These are phyloP conservation scores for Ostrea edulis DNA, from an alignment of 1,140 invertebrate genomes.

Conservation along the genomic window DNA sequence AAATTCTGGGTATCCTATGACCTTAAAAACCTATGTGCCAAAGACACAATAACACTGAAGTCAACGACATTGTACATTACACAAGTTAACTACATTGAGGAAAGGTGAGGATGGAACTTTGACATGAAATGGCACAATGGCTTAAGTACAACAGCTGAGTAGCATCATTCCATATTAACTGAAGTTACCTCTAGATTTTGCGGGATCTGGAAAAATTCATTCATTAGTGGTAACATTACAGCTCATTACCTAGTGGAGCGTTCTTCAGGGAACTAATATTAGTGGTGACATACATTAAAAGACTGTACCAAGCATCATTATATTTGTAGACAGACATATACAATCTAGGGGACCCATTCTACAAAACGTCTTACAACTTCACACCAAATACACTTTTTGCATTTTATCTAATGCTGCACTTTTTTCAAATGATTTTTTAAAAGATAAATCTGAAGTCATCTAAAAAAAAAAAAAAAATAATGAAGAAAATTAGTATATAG, in stretches of 20 bases:
- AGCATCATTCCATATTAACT: not conserved
- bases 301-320: not conserved
- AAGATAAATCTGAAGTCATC: too few relatives aligned
- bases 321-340: not conserved
- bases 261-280: not conserved
- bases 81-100: not conserved
- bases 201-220: slow-evolving; percentile 21
- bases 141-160: slow-evolving; percentile 25
- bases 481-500: too few relatives aligned
- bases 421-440: too few relatives aligned
- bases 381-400: too few relatives aligned
- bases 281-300: not conserved
- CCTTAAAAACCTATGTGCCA: too few relatives aligned
- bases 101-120: not conserved
- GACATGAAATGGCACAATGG: slow-evolving; percentile 1
- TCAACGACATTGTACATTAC: too few relatives aligned
- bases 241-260: not conserved
- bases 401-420: too few relatives aligned
- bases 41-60: too few relatives aligned
- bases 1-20: too few relatives aligned
- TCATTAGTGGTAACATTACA: slow-evolving; percentile 4
- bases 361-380: too few relatives aligned
- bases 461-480: too few relatives aligned
- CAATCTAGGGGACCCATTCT: too few relatives aligned
- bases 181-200: slow-evolving; percentile 3